These are phyloP conservation scores for western clawed frog (Xenopus tropicalis) DNA, from an alignment of 2,113 vertebrate genomes.

Conservation along the genomic window UCB_Xtro_10.0 CM004449.2:49872001-49872500, in stretches of 20 bases:
- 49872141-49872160: not conserved
- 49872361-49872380: too few relatives aligned
- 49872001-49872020: too few relatives aligned
- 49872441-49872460: too few relatives aligned
- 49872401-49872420: too few relatives aligned
- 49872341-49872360: too few relatives aligned
- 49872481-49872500: too few relatives aligned
- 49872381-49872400: too few relatives aligned
- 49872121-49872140: not conserved
- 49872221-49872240: constrained; percentile 15
- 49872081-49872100: not conserved
- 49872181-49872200: constrained; percentile 5
- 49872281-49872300: not conserved
- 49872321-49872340: too few relatives aligned
- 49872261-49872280: constrained; percentile 1
- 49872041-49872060: not conserved
- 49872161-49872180: not conserved
- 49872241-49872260: not conserved
- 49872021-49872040: not conserved
- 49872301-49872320: not conserved
- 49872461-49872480: too few relatives aligned
- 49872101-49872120: not conserved
- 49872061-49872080: not conserved
- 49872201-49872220: not conserved
- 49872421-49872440: too few relatives aligned